Percentiles rank a stretch among this genome's conserved stretches.
Conservation (phyloP, 92 coral and sea anemone genomes). For the Porites divaricata region DNA sequence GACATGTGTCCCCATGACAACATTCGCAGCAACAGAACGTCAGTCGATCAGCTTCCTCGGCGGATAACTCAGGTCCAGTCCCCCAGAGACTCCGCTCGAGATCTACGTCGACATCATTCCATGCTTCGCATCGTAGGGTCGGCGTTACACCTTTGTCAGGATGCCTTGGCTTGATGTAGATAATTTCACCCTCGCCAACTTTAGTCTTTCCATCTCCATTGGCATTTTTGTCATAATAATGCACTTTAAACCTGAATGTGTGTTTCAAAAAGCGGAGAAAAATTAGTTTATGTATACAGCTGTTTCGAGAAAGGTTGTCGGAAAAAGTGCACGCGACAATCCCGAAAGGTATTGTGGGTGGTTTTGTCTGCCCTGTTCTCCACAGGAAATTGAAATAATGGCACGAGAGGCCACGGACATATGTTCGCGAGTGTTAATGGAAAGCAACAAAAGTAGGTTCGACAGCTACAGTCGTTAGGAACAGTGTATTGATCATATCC, state of each 20-base stretch:
- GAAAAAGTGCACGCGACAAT: too few species aligned
- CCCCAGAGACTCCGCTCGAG: conserved; percentile 67
- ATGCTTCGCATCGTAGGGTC: conserved; percentile 48
- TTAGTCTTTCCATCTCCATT: conserved; percentile 17
- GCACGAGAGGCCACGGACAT: too few species aligned
- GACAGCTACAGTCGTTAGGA: too few species aligned
- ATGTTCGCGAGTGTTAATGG: too few species aligned
- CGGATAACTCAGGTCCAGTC: conserved; percentile 60
- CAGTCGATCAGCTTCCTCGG: conserved; percentile 64
- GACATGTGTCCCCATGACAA: conserved; percentile 51
- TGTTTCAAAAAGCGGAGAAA: too few species aligned
- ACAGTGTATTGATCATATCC: too few species aligned
- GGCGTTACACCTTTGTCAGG: conserved; percentile 44
- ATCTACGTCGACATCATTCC: conserved; percentile 40
- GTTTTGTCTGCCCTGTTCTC: too few species aligned
- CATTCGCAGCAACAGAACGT: conserved; percentile 72
- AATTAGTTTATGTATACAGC: too few species aligned
- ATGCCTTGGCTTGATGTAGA: conserved; percentile 56
- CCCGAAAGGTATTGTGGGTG: too few species aligned
- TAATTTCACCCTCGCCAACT: conserved; percentile 55
- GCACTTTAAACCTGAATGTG: conserved; percentile 29
- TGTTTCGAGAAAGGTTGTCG: too few species aligned
- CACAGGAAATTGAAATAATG: too few species aligned
- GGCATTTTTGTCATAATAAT: conserved; percentile 24
- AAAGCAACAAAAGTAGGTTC: too few species aligned